phyloP scores from a whole-genome alignment of 1,140 invertebrate genomes.

The Dufourea novaeangliae region DNA sequence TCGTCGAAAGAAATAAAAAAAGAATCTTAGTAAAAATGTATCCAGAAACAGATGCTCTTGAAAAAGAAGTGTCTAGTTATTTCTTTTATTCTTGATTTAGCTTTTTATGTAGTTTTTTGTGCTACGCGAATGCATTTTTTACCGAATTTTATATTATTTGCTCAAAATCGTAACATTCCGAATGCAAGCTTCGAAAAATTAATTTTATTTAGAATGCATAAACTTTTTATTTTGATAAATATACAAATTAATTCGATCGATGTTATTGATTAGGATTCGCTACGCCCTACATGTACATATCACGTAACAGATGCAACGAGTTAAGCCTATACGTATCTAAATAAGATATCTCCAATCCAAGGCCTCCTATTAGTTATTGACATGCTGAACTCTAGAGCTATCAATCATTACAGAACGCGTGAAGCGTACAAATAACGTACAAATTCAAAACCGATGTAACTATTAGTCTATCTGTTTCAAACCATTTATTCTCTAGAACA shows the following conservation, averaged over 20 bases:
- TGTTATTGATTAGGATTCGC: neutral
- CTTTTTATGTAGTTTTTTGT: no score
- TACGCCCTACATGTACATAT: neutral
- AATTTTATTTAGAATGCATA: no score
- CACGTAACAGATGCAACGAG: neutral
- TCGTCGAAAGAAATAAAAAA: no score
- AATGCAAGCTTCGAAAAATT: no score
- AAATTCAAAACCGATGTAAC: neutral
- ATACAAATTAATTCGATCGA: neutral
- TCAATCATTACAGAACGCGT: neutral
- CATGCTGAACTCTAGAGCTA: neutral
- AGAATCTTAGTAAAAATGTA: no score
- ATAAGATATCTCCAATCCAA: neutral
- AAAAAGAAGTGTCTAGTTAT: no score
- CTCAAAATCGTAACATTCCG: no score
- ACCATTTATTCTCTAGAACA: neutral
- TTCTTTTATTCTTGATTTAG: no score
- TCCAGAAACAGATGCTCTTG: no score
- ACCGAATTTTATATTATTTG: no score
- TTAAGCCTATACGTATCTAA: neutral
- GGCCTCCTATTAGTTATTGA: conserved; percentile 1
- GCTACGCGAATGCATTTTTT: no score
- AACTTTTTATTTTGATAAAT: no score
- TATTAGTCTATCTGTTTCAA: neutral
- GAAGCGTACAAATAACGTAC: neutral